These are phyloP conservation scores for Alviniconcha strummeri DNA, from an alignment of 2,888 invertebrate genomes.

Conservation along the genomic window DNA sequence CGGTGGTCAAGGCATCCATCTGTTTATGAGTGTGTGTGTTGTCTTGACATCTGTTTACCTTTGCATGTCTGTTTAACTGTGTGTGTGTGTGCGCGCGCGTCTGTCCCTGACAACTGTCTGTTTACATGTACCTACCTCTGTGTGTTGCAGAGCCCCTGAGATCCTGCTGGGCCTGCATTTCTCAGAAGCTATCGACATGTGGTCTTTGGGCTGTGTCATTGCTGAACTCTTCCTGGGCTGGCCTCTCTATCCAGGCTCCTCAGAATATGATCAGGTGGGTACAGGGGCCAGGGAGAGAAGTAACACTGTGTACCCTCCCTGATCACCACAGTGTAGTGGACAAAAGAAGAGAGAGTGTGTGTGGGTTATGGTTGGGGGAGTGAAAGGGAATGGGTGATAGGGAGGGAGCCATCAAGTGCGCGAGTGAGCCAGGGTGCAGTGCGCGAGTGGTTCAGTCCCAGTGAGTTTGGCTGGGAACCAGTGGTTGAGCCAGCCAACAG, in stretches of 20 bases:
- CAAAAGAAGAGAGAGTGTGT: neutral
- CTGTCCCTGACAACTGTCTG: no score
- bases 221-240: slow-evolving; percentile 99
- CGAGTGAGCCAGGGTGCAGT: neutral
- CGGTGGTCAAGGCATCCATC: no score
- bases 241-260: slow-evolving; percentile 99
- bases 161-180: slow-evolving; percentile 86
- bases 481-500: no score
- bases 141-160: slow-evolving; percentile 75
- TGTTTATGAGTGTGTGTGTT: no score
- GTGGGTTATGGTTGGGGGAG: neutral
- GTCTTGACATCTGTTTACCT: no score
- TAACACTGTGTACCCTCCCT: slow-evolving; percentile 18
- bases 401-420: neutral
- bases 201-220: slow-evolving; percentile 99
- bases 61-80: no score
- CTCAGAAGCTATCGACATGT: slow-evolving; percentile 99
- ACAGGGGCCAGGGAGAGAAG: no score
- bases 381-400: neutral
- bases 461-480: no score
- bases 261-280: slow-evolving; percentile 90
- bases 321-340: neutral
- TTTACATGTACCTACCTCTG: no score
- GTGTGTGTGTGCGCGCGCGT: no score
- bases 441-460: no score